Evolutionary conservation across 2,113 vertebrate genomes (phyloP), one percentile per base, ranked within the genome.

Genomic region (Poeciliopsis turrubarensis): DNA sequence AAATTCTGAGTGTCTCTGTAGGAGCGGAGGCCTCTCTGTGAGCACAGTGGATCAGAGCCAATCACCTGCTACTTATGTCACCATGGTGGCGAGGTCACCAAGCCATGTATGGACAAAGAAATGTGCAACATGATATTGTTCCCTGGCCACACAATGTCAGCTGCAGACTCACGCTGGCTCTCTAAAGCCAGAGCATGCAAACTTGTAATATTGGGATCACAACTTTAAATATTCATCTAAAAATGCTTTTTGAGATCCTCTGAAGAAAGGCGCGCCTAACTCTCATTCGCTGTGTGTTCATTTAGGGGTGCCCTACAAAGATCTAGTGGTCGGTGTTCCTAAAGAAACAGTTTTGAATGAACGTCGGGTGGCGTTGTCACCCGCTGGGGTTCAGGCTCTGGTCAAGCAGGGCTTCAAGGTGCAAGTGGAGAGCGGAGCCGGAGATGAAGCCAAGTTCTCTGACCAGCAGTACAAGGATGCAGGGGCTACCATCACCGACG

Each of bases 51-150:
- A 89, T 67, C 47, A 0, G 57, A 70, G 86, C 93, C 94, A 93
- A 89, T 92, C 89, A 93, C 91, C 93, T 94, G 92, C 93, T 95
- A 90, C 92, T 91, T 92, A 84, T 91, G 92, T 94, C 91, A 85
- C 87, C 75, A 82, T 91, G 88, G 73, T 4, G 83, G 84, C 75
- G 90, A 90, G 87, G 90, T 84, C 85, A 89, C 75, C 66, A 54
- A n/a, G 75, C 93, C 91, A 68, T 87, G 85, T 93, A 93, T 85
- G 93, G 91, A 83, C 76, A 91, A 41, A 66, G 90, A 91, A 89
- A 93, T 93, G 80, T 93, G 94, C 89, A 94, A 95, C 86, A 77
- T 72, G 89, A 94, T 41, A 70, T 86, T 70, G 41, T 27, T 69
- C 29, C 73, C 73, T 11, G 74, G 51, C 51, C 22, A n/a, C 61